phyloP scores from a whole-genome alignment of 2,113 vertebrate species.

The Pedionomus torquatus region DNA sequence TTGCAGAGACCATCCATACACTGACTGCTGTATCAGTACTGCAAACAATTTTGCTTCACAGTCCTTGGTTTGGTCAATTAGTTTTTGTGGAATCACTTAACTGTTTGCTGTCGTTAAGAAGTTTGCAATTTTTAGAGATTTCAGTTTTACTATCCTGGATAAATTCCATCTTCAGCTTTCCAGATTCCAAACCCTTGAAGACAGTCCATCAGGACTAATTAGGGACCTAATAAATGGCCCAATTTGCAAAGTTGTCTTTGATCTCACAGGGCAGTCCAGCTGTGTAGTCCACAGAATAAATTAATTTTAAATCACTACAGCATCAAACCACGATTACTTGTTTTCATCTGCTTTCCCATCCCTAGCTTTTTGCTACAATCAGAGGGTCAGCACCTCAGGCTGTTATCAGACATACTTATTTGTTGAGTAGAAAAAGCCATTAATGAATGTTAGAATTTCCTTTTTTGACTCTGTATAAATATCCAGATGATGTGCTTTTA shows the following conservation, averaged over 20 bases:
- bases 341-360: not conserved
- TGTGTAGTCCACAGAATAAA: not conserved
- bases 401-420: not conserved
- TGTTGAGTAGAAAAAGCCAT: not conserved
- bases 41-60: not conserved
- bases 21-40: not conserved
- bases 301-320: not conserved
- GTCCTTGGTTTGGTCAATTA: not conserved
- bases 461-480: not conserved
- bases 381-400: not conserved
- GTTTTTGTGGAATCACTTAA: not conserved
- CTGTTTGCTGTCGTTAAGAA: not conserved
- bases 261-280: not conserved
- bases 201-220: not conserved
- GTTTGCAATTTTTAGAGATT: not conserved
- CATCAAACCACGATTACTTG: not conserved
- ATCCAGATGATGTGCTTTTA: not conserved
- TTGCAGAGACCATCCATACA: not conserved
- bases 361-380: not conserved
- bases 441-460: not conserved
- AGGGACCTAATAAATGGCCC: not conserved
- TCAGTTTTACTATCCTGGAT: not conserved
- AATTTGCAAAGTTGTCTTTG: not conserved
- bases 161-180: not conserved
- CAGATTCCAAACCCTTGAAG: not conserved